Base-by-base conservation (phyloP, 2,888 invertebrate species). In the Plagiodera versicolora region DNA sequence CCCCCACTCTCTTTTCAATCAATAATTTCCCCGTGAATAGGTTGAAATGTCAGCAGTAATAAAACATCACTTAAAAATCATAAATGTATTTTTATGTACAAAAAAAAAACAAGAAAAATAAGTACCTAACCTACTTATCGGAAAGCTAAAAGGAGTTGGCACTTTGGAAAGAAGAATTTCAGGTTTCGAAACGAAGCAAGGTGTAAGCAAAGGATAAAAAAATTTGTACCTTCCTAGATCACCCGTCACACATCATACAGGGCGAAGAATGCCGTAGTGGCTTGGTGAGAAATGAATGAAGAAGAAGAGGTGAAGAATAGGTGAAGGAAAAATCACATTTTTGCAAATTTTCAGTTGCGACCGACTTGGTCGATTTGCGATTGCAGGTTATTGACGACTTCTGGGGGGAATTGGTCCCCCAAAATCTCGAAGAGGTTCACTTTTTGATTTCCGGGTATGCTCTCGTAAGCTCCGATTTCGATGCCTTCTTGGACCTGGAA, bases 351-450 rank as follows among this genome's bases (percentile, higher is more conserved):
- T 80, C 82, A 86, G 75, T 87, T 85, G 70, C 83, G 85, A 70
- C 93, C 93, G 72, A 94, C 89, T 81, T 90, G 88, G 79, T 94
- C 92, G 72, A 94, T 89, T 81, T 93, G 93, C 56, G 87, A 82
- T 78, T 94, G 93, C 64, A 94, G 85, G 81, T 94, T 94, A 84
- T 89, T 91, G 78, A 94, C 91, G 39, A 94, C 94, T 82, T 94
- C 94, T 48, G 89, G 87, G 8, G 94, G 94, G 64, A 94, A 89
- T 79, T 92, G 91, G 77, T 91, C 92, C 8, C 92, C 92, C 59
- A 94, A 84, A 73, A 93, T 91, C 79, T 92, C 90, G 77, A 86
- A 89, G n/a, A 93, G 83, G 80, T 92, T 89, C 80, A 94, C 90
- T 75, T 87, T 86, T 80, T 93, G 92, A 81, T 91, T 88, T 64